A percentile compares a stretch with the other conserved stretches of the same genome.
These are phyloP conservation scores for Petrolisthes manimaculis DNA, from an alignment of 2,888 invertebrate species.

Conservation along the genomic window DNA sequence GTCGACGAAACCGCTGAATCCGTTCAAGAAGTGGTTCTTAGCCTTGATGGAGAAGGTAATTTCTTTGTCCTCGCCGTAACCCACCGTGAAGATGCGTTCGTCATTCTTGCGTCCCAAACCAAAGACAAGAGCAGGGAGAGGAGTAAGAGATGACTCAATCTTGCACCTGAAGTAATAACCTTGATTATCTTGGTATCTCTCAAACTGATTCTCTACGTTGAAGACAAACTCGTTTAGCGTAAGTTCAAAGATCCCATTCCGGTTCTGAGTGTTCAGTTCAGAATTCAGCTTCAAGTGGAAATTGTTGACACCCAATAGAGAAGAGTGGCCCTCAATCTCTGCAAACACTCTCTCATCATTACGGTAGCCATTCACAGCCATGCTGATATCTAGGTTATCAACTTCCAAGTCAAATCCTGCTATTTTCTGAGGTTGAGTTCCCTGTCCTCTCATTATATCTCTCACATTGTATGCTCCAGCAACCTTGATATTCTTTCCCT, in stretches of 20 bases:
- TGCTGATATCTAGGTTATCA: constrained; percentile 22
- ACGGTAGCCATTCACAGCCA: constrained; percentile 46
- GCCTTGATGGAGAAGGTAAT: constrained; percentile 57
- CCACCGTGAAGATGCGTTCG: constrained; percentile 54
- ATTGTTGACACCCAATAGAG: neutral
- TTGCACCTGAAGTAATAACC: constrained; percentile 58
- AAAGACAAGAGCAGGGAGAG: constrained; percentile 54
- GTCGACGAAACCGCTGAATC: constrained; percentile 54
- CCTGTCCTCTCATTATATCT: constrained; percentile 39
- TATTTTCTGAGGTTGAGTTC: constrained; percentile 28
- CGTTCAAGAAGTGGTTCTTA: constrained; percentile 53
- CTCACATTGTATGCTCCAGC: constrained; percentile 46
- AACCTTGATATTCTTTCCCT: constrained; percentile 30
- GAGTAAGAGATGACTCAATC: constrained; percentile 53
- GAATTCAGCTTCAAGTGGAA: constrained; percentile 59
- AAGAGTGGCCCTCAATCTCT: constrained; percentile 32
- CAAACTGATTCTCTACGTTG: constrained; percentile 51
- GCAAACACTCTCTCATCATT: constrained; percentile 46
- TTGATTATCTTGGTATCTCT: constrained; percentile 37
- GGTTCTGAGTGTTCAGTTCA: constrained; percentile 39
- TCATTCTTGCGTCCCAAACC: constrained; percentile 52
- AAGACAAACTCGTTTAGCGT: constrained; percentile 52
- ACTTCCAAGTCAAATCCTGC: constrained; percentile 54
- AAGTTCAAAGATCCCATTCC: constrained; percentile 56
- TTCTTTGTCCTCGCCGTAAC: constrained; percentile 58